Conservation (phyloP, 30 jellyfish, hydroid and myxozoan species). For the Aurelia coerulea region DNA sequence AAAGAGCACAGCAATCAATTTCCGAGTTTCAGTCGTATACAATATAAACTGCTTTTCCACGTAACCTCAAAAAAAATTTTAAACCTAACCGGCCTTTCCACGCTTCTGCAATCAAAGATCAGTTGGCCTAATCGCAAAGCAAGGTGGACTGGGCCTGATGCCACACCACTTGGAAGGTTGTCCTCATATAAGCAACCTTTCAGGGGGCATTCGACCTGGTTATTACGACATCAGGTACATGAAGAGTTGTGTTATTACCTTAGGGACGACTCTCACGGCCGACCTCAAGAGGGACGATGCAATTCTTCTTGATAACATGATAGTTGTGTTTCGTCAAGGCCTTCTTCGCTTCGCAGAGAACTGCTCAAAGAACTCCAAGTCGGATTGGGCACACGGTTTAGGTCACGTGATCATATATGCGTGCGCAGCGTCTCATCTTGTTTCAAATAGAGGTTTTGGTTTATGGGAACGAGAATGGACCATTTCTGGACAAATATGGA, state of each 20-base stretch:
- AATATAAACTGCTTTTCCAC: no score
- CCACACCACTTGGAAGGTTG: not conserved
- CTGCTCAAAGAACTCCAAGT: constrained; percentile 59
- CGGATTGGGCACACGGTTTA: constrained; percentile 66
- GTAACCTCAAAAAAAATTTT: no score
- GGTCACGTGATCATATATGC: constrained; percentile 76
- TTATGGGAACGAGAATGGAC: constrained; percentile 36
- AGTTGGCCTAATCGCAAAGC: no score
- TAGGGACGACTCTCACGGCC: constrained; percentile 74
- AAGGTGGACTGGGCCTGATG: not conserved
- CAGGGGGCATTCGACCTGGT: not conserved
- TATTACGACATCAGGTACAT: not conserved
- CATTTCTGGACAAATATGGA: constrained; percentile 36
- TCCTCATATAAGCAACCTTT: not conserved
- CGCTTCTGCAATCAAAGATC: no score
- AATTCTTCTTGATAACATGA: constrained; percentile 76
- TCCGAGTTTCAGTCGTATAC: no score
- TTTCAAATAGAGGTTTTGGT: constrained; percentile 15
- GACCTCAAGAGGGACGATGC: constrained; percentile 65
- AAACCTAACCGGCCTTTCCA: no score
- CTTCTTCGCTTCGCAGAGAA: constrained; percentile 70
- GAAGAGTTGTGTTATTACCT: constrained; percentile 37
- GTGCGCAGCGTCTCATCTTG: constrained; percentile 36
- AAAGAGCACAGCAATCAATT: no score
- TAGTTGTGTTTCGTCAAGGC: constrained; percentile 24